These are phyloP conservation scores for Premnoplex brunnescens DNA, from an alignment of 2,797 vertebrate genomes.

Conservation along the genomic window DNA sequence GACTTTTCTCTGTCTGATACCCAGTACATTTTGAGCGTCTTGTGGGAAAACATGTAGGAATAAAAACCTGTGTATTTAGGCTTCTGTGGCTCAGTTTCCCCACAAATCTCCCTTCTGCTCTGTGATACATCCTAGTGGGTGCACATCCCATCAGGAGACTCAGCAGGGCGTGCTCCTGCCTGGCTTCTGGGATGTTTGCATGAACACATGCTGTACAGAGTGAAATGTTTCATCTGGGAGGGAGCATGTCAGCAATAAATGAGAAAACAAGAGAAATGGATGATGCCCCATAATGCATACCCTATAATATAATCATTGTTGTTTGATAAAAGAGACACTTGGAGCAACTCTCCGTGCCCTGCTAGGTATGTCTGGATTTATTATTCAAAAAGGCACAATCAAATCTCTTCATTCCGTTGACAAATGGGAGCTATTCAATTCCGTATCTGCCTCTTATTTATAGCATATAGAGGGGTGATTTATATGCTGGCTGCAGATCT, in stretches of 20 bases:
- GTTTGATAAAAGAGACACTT: slow-evolving; percentile 64
- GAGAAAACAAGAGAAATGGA: slow-evolving; percentile 69
- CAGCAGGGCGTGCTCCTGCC: neutral
- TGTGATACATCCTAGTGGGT: neutral
- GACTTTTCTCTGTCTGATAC: neutral
- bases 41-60: accelerated
- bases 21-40: neutral
- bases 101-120: neutral
- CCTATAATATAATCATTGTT: slow-evolving; percentile 62
- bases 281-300: slow-evolving; percentile 49
- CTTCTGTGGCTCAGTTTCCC: neutral
- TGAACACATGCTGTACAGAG: neutral
- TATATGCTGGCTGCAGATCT: slow-evolving; percentile 64
- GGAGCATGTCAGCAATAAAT: slow-evolving; percentile 46
- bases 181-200: neutral
- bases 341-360: slow-evolving; percentile 36
- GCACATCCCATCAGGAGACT: neutral
- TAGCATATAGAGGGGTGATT: slow-evolving; percentile 70
- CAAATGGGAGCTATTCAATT: slow-evolving; percentile 74
- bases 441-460: slow-evolving; percentile 73
- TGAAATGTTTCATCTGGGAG: neutral
- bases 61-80: neutral
- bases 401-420: slow-evolving; percentile 74
- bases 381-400: slow-evolving; percentile 70
- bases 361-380: slow-evolving; percentile 60